Conservation (phyloP, 1,140 invertebrate species). For the Harpegnathos saltator region DNA sequence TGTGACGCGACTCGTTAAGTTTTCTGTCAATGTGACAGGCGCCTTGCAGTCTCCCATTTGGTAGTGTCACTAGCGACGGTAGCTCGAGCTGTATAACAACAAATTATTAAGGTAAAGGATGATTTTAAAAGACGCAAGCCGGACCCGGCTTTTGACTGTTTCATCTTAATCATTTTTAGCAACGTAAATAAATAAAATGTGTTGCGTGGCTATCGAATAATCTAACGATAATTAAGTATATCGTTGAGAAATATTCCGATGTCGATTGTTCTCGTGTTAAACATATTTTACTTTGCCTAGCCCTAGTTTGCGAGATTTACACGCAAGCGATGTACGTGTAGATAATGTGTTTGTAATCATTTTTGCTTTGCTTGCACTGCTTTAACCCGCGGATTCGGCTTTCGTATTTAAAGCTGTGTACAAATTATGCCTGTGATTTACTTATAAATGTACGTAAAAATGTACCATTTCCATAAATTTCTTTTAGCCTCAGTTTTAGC, state of each 20-base stretch:
- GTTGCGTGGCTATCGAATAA: too few relatives aligned
- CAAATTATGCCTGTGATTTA: background rate
- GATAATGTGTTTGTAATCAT: background rate
- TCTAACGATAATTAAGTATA: too few relatives aligned
- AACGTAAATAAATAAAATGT: too few relatives aligned
- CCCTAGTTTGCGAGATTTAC: slow-evolving; percentile 13
- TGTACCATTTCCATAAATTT: too few relatives aligned
- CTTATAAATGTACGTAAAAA: too few relatives aligned
- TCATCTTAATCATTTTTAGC: too few relatives aligned
- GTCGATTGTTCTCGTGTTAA: background rate
- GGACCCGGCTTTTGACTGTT: too few relatives aligned
- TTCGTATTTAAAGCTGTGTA: background rate
- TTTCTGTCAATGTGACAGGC: slow-evolving; percentile 76
- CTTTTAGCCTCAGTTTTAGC: too few relatives aligned
- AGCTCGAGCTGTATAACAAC: too few relatives aligned
- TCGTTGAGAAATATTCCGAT: slow-evolving; percentile 3
- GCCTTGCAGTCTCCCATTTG: slow-evolving; percentile 65
- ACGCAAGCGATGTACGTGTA: slow-evolving; percentile 11
- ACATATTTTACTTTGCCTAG: background rate
- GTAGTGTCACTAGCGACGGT: slow-evolving; percentile 24
- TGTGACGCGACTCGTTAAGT: slow-evolving; percentile 74
- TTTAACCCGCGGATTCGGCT: background rate
- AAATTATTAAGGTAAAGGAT: too few relatives aligned
- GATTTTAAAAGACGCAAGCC: too few relatives aligned
- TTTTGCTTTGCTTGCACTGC: background rate